Conservation (phyloP, 2,888 invertebrate genomes). For the Polymixis flavicincta region DNA sequence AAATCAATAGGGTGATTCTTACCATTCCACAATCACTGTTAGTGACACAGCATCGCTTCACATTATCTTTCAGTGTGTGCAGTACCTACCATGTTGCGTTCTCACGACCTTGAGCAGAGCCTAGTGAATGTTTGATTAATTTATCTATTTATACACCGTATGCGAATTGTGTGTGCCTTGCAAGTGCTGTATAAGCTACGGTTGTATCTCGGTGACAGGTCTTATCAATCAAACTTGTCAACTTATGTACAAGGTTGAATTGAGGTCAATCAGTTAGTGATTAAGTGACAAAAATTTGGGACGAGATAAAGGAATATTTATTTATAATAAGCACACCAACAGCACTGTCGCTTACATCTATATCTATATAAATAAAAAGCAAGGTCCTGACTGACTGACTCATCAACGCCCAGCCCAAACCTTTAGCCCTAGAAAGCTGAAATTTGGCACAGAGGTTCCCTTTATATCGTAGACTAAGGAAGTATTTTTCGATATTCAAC, state of each 20-base stretch:
- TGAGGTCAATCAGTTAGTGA: not conserved
- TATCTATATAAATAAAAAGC: too few species aligned
- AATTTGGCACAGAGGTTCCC: too few species aligned
- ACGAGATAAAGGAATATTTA: too few species aligned
- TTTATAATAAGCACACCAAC: too few species aligned
- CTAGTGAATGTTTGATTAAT: slow-evolving; percentile 74
- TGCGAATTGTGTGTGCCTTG: slow-evolving; percentile 51
- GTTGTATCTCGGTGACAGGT: slow-evolving; percentile 32
- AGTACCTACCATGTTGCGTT: slow-evolving; percentile 37
- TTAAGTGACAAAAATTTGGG: not conserved
- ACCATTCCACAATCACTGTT: not conserved
- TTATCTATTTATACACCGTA: slow-evolving; percentile 62
- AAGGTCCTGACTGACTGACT: too few species aligned
- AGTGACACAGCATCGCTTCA: not conserved
- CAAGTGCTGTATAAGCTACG: slow-evolving; percentile 41
- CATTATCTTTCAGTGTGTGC: slow-evolving; percentile 22
- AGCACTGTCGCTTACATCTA: too few species aligned
- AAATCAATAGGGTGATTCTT: too few species aligned
- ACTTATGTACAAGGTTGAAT: slow-evolving; percentile 7
- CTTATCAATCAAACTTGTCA: slow-evolving; percentile 26
- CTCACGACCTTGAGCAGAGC: slow-evolving; percentile 66
- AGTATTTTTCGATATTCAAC: too few species aligned
- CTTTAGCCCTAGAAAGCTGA: too few species aligned
- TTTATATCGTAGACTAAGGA: too few species aligned
- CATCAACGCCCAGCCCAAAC: too few species aligned